Evolutionary conservation across 2,888 invertebrate species (phyloP), one percentile per base, ranked within the genome.

Genomic region (Cenopis cana): DNA sequence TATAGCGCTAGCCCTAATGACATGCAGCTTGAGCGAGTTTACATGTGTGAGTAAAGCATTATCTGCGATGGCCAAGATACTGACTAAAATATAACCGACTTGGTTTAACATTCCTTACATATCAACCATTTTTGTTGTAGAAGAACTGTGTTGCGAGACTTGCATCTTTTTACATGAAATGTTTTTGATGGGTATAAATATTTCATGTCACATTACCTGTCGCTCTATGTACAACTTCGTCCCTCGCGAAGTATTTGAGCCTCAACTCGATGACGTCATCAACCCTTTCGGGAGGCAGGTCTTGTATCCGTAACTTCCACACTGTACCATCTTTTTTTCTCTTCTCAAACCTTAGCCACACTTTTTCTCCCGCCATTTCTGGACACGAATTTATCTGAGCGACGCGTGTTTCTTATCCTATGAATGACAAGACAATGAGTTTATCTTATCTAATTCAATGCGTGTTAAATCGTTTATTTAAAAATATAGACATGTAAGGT

Each of bases 301-400:
- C 62, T 52, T 62, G 62, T 62, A 62, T 52, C 33, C 52, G 52
- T 12, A 62, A 20, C 20, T 36, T 62, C 50, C 50, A 12, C 4
- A 17, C 10, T 4, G 17, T n/a, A 12, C 62, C 62, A 36, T 62
- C 52, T 52, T 52, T 62, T 14, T 14, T n/a, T 18, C 33, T 50
- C 36, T 3, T 36, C 52, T 62, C 52, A 14, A 62, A 62, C 33
- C 52, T 62, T 36, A 62, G 18, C 62, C 62, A 62, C 33, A 62
- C 62, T 62, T 52, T 50, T 36, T 62, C 62, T 17, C 18, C 24
- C 5, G 12, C 8, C 62, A 62, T 62, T 18, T 52, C 50, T 17
- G 11, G 14, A 29, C 3, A 20, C 18, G 8, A 8, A 46, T 57
- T 38, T 17, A 56, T 4, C 11, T 14, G 14, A 6, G 59, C 2